Evolutionary conservation across 2,113 vertebrate species (phyloP), one percentile per base, ranked within the genome.

Genomic region (Garra rufa): DNA sequence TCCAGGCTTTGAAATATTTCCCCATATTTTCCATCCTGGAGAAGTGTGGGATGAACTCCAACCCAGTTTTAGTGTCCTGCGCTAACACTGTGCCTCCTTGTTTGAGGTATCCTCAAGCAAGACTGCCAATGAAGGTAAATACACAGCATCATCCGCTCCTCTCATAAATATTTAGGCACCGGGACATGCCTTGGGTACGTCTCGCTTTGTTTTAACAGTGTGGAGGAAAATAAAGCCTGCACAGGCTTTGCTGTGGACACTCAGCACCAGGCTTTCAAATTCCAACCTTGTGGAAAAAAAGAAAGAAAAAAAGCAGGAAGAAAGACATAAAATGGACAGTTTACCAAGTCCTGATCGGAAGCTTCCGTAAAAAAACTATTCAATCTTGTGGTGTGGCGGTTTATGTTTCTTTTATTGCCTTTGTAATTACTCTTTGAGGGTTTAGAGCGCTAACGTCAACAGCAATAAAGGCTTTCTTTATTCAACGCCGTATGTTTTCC

Each of bases 81-180:
- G 69, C 83, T 26, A 67, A 91, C 89, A 89, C 85, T 77, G 41
- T 77, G 46, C 85, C 82, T 89, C 80, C 88, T 87, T 92, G 84
- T 91, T 90, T 86, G 55, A 88, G 82, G 82, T 81, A 80, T 82
- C 83, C 83, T 86, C 89, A 89, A 84, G 88, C 89, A 89, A 86
- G 89, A 75, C 59, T 82, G 76, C 85, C 85, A 81, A 89, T 87
- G 87, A 92, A 81, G 77, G 85, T 89, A 90, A 91, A 90, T 89
- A 91, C 88, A 90, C 85, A 84, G 87, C 86, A 87, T 90, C 83
- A 70, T 80, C 70, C 71, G 19, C 78, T 74, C 71, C 63, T 71
- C 81, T 85, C 76, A 89, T 91, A 89, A 92, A 91, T 91, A 91
- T 92, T 90, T 91, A 89, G 89, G 77, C 89, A 87, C 74, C 10